Conservation (phyloP, 2,888 invertebrate genomes). For the Poecilus cupreus region DNA sequence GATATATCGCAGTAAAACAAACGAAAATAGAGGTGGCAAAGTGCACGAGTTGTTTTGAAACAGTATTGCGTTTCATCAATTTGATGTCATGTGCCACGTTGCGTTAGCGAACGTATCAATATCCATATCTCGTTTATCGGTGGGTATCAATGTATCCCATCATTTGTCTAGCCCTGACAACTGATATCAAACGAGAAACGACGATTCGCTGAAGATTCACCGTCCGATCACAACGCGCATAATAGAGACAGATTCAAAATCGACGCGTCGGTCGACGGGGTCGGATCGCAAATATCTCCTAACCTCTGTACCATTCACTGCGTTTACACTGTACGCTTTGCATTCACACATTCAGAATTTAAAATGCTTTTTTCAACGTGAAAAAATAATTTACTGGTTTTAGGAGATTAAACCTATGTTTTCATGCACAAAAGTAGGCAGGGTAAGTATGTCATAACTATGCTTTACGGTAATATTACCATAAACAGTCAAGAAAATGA, state of each 20-base stretch:
- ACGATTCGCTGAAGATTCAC: conserved; percentile 34
- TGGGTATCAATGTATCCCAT: conserved; percentile 55
- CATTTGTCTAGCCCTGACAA: conserved; percentile 57
- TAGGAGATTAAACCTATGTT: no score
- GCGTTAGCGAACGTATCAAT: conserved; percentile 53
- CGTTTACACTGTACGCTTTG: not conserved
- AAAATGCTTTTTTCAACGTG: no score
- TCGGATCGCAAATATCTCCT: not conserved
- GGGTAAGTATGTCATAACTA: no score
- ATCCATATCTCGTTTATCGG: conserved; percentile 57
- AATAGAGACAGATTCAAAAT: conserved; percentile 63
- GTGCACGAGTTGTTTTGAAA: conserved; percentile 43
- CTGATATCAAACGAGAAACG: conserved; percentile 48
- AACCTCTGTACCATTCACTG: conserved; percentile 17
- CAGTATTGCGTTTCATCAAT: conserved; percentile 56
- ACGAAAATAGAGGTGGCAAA: not conserved
- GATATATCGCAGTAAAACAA: not conserved
- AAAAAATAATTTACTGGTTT: no score
- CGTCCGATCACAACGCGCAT: conserved; percentile 42
- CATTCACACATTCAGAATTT: no score
- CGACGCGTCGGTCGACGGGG: conserved; percentile 35
- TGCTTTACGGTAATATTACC: no score
- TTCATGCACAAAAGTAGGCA: no score
- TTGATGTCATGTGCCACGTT: conserved; percentile 54
- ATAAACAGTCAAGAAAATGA: no score